Conservation (phyloP, 2,888 invertebrate species). For the Unio pictorum region DNA sequence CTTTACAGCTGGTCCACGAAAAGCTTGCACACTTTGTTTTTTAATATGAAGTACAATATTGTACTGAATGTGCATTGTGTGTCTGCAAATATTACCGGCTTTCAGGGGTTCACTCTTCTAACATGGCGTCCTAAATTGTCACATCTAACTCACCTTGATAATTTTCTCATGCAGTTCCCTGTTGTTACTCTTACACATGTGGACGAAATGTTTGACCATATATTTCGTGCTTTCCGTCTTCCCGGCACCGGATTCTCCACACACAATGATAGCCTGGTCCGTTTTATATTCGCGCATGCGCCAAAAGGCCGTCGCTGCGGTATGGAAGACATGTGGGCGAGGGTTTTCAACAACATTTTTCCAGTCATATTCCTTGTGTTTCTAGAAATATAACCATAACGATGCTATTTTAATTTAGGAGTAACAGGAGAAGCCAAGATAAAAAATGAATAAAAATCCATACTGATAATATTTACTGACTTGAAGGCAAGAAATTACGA, state of each 20-base stretch:
- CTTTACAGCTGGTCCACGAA: too few relatives aligned
- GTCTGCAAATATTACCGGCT: too few relatives aligned
- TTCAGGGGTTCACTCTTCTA: too few relatives aligned
- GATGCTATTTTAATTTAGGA: background rate
- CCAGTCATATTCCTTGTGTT: conserved; percentile 30
- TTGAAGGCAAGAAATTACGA: too few relatives aligned
- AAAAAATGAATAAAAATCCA: too few relatives aligned
- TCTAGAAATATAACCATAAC: conserved; percentile 14
- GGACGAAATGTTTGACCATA: conserved; percentile 20
- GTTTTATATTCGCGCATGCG: conserved; percentile 38
- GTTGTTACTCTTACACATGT: conserved; percentile 15
- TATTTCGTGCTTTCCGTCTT: conserved; percentile 54
- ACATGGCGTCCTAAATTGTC: too few relatives aligned
- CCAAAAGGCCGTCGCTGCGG: conserved; percentile 36
- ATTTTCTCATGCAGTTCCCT: conserved; percentile 18
- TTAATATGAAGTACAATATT: too few relatives aligned
- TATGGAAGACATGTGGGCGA: conserved; percentile 39
- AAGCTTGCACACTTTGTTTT: too few relatives aligned
- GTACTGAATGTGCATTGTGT: too few relatives aligned
- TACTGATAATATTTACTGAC: too few relatives aligned
- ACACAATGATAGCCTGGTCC: conserved; percentile 23
- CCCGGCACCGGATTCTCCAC: conserved; percentile 46
- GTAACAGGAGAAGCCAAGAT: background rate
- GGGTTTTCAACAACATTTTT: conserved; percentile 16
- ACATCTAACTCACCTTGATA: conserved; percentile 9